Base-by-base conservation (phyloP, 2,113 vertebrate genomes). In the Oophaga pumilio region DNA sequence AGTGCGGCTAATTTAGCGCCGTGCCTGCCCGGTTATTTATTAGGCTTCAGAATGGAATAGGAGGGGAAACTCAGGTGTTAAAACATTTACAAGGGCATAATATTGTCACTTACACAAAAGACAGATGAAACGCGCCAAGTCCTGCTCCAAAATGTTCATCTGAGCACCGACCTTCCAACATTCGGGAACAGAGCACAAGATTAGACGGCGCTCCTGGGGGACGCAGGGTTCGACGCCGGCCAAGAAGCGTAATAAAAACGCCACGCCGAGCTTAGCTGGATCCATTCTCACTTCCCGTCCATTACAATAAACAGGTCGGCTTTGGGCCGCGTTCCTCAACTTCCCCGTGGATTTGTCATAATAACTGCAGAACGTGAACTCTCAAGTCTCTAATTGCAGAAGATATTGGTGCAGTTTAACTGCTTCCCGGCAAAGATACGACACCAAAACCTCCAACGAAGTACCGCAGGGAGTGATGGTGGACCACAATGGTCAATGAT, bases 261-360 rank as follows among this genome's bases (percentile, higher is more conserved):
- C 77, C 0, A 88, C 17, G 28, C 14, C 85, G 90, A 89, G 66
- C 33, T 64, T 15, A 33, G 88, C 62, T 17, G 87, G 71, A 86
- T 86, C 87, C 50, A 9, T 56, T 6, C 22, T 82, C 77, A 90
- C 26, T 62, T 82, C 68, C 82, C 85, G 82, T 79, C 74, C 52
- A 77, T 82, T 90, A 24, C 76, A 90, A 2, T 11, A 80, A 89
- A 90, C 90, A 89, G 88, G 28, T 85, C 56, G 89, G 90, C 90
- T 90, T 86, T 88, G 88, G 82, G 66, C 84, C 77, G 89, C 89
- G 82, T 90, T 90, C 53, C 90, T 90, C 84, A 90, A 76, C 89
- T 89, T 89, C 90, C 89, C 57, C 89, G 24, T 13, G 13, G 78
- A 85, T 14, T 88, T 90, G 6, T 84, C 66, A 85, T 88, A n/a